Percentiles rank a stretch among this genome's conserved stretches.
phyloP scores from a whole-genome alignment of 2,888 invertebrate species.

The Listrodromus nycthemerus region DNA sequence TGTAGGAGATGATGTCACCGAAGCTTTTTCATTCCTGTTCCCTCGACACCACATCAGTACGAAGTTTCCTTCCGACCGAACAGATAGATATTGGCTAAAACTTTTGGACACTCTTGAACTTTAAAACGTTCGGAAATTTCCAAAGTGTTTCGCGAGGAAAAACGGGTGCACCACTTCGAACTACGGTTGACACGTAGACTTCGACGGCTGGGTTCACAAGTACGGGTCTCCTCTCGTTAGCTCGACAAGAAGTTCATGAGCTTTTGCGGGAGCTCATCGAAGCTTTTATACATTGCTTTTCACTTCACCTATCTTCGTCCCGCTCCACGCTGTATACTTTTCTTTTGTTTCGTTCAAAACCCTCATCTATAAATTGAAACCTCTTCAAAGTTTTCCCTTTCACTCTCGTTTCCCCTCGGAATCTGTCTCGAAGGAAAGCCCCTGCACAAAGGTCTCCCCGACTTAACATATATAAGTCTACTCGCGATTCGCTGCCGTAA shows the following conservation, averaged over 20 bases:
- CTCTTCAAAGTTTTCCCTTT: slow-evolving; percentile 21
- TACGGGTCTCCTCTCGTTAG: slow-evolving; percentile 37
- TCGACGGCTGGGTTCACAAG: slow-evolving; percentile 47
- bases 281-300: slow-evolving; percentile 51
- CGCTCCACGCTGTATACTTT: background rate
- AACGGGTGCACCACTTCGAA: slow-evolving; percentile 28
- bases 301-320: background rate
- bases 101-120: slow-evolving; percentile 48
- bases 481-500: slow-evolving; percentile 4
- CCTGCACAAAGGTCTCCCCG: slow-evolving; percentile 36
- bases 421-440: slow-evolving; percentile 16
- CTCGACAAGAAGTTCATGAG: slow-evolving; percentile 57
- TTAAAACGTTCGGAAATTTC: slow-evolving; percentile 46
- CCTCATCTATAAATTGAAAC: slow-evolving; percentile 54
- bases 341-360: slow-evolving; percentile 7
- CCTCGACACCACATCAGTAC: slow-evolving; percentile 13
- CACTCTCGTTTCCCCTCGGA: slow-evolving; percentile 17
- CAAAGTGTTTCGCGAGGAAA: slow-evolving; percentile 39
- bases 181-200: slow-evolving; percentile 52
- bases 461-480: slow-evolving; percentile 14
- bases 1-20: slow-evolving; percentile 11
- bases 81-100: slow-evolving; percentile 42
- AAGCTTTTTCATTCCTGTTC: slow-evolving; percentile 4
- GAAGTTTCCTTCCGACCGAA: slow-evolving; percentile 41
- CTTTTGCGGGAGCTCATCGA: slow-evolving; percentile 60